These are phyloP conservation scores for Arenicola marina DNA, from an alignment of 2,888 invertebrate species.

Conservation along the genomic window DNA sequence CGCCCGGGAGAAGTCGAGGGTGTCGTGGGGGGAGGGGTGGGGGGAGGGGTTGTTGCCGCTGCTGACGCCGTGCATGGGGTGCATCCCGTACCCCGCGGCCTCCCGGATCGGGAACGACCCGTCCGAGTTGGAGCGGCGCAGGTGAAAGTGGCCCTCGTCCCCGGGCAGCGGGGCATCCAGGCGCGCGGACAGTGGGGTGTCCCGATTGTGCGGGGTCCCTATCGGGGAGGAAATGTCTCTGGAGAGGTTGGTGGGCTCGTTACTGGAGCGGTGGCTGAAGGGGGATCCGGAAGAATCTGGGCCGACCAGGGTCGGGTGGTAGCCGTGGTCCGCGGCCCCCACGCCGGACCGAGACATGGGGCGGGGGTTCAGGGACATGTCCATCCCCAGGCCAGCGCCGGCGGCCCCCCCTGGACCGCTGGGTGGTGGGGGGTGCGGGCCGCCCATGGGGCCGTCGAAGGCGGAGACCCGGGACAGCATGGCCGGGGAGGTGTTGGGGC, in stretches of 20 bases:
- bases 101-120: background rate
- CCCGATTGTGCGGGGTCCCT: too few species aligned
- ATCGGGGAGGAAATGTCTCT: background rate
- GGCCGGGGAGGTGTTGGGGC: background rate
- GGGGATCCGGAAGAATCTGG: too few species aligned
- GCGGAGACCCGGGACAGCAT: background rate
- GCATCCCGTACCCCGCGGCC: background rate
- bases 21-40: background rate
- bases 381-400: background rate
- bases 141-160: background rate
- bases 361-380: background rate
- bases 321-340: background rate
- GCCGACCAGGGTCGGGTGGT: too few species aligned
- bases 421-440: background rate
- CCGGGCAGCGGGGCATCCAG: background rate
- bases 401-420: too few species aligned
- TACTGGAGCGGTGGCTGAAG: background rate
- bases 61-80: too few species aligned
- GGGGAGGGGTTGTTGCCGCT: too few species aligned
- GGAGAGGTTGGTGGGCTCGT: background rate
- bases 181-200: background rate
- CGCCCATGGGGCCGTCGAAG: too few species aligned
- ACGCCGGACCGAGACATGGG: conserved; percentile 1
- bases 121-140: conserved; percentile 4
- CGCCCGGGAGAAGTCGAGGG: background rate